Evolutionary conservation across 2,113 vertebrate genomes (phyloP).

Genomic region (Sceloporus undulatus): DNA sequence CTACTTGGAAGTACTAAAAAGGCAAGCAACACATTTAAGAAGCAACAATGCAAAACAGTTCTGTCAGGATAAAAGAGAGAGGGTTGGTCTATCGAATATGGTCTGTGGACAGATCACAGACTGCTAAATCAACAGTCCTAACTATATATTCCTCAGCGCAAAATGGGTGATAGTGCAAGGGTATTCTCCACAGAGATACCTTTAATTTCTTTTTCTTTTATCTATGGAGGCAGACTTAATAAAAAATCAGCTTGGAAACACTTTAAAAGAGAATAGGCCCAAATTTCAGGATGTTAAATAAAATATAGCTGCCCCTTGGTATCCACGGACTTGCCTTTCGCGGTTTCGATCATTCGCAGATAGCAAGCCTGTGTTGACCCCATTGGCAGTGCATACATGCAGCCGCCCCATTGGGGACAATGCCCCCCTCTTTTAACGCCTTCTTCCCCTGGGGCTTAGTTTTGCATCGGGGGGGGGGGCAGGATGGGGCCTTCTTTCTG

Average conservation of each 20-base stretch:
- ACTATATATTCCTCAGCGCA: background rate
- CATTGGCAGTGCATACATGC: too few species aligned
- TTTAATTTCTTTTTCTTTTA: background rate
- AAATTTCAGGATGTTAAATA: slow-evolving; percentile 13
- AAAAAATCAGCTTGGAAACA: background rate
- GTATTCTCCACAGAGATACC: background rate
- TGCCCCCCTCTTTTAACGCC: too few species aligned
- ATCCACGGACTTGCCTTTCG: too few species aligned
- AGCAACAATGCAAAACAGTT: background rate
- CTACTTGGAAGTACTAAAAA: background rate
- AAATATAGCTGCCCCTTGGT: background rate
- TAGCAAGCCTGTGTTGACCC: too few species aligned
- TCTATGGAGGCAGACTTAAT: background rate
- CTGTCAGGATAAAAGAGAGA: background rate
- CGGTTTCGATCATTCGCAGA: too few species aligned
- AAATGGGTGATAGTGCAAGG: background rate
- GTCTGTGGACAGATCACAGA: background rate
- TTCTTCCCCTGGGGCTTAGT: too few species aligned
- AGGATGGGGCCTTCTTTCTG: too few species aligned
- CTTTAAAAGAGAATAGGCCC: background rate
- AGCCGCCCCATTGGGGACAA: too few species aligned
- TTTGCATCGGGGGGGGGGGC: too few species aligned
- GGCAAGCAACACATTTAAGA: background rate
- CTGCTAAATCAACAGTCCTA: background rate
- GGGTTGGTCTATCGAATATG: too few species aligned